A percentile compares a stretch with the other conserved stretches of the same genome.
Conservation (phyloP, 2,113 vertebrate species). For the Cheirogaleus medius region DNA sequence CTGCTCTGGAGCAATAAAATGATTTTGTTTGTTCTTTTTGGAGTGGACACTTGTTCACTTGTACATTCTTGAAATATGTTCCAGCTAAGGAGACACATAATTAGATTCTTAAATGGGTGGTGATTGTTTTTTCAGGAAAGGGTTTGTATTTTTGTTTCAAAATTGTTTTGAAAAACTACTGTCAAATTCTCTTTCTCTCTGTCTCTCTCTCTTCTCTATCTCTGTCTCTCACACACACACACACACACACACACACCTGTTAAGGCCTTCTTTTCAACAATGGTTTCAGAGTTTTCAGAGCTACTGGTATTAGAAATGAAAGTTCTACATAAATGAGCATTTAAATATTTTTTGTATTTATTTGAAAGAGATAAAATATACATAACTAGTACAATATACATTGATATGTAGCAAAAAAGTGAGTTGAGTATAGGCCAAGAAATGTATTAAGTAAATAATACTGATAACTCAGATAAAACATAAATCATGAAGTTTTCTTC, state of each 20-base stretch:
- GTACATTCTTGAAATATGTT: neutral
- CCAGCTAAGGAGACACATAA: neutral
- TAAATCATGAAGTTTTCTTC: neutral
- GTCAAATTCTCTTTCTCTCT: neutral
- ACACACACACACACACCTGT: neutral
- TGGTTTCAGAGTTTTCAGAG: neutral
- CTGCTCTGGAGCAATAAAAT: neutral
- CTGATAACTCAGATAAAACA: neutral
- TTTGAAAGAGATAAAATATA: neutral
- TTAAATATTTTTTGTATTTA: neutral
- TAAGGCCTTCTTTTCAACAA: neutral
- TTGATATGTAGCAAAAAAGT: neutral
- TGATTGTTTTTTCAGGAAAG: neutral
- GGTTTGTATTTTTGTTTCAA: neutral
- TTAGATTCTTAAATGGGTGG: neutral
- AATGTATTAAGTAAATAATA: neutral
- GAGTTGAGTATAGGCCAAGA: neutral
- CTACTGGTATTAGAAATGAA: neutral
- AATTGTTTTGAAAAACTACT: neutral
- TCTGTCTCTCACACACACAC: neutral
- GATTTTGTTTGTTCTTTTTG: neutral
- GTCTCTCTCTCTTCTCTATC: neutral
- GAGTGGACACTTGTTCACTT: neutral
- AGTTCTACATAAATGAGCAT: neutral
- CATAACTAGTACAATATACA: neutral